phyloP scores from a whole-genome alignment of 2,113 vertebrate species.

The Phaethornis superciliosus region DNA sequence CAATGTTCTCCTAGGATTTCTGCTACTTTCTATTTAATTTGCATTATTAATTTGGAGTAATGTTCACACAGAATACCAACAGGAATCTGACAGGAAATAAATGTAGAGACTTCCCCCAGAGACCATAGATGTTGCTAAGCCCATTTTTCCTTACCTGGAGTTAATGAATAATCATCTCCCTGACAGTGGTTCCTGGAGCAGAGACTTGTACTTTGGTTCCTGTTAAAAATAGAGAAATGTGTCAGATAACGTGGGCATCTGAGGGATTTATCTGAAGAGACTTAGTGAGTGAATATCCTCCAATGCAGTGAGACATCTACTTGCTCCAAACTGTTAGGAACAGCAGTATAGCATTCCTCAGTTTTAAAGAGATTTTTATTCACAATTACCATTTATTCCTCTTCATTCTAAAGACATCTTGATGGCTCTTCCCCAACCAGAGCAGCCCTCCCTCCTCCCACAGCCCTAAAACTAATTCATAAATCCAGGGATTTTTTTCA shows the following conservation, averaged over 20 bases:
- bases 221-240: slow-evolving; percentile 33
- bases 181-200: slow-evolving; percentile 41
- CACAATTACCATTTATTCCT: neutral
- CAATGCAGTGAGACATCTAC: neutral
- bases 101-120: slow-evolving; percentile 1
- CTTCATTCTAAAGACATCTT: neutral
- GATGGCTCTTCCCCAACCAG: neutral
- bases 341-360: neutral
- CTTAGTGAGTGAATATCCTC: neutral
- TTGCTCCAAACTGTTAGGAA: neutral
- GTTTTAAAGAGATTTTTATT: neutral
- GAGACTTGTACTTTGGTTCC: slow-evolving; percentile 38
- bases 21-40: slow-evolving; percentile 39
- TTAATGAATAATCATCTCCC: slow-evolving; percentile 65
- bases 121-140: slow-evolving; percentile 25
- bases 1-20: neutral
- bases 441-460: neutral
- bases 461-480: neutral
- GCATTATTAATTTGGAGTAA: slow-evolving; percentile 46
- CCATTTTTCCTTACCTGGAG: slow-evolving; percentile 44
- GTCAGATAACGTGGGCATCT: neutral
- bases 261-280: slow-evolving; percentile 7
- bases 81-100: slow-evolving; percentile 56
- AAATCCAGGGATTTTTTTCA: neutral
- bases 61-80: slow-evolving; percentile 23